These are phyloP conservation scores for Melanchra persicariae DNA, from an alignment of 2,888 invertebrate genomes.

Conservation along the genomic window DNA sequence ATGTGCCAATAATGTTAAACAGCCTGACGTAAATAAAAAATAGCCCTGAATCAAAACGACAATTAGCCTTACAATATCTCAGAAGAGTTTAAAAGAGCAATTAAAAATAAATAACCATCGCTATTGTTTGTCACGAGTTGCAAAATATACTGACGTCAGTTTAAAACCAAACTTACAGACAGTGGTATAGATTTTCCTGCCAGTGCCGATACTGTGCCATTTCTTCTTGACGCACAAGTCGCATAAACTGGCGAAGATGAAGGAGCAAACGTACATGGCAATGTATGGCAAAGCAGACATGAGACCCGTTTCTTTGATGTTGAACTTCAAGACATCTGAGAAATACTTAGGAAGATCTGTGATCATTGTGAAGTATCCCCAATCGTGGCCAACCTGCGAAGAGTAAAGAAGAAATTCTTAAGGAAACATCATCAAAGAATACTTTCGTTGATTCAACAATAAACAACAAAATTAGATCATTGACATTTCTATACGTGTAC, in stretches of 20 bases:
- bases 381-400: conserved; percentile 92
- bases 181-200: conserved; percentile 92
- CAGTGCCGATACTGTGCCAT: conserved; percentile 90
- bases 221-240: conserved; percentile 92
- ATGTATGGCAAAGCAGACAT: conserved; percentile 92
- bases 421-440: background rate
- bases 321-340: conserved; percentile 92
- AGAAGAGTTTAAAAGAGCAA: conserved; percentile 1
- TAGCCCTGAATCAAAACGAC: background rate
- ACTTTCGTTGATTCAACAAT: background rate
- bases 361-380: conserved; percentile 93
- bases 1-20: background rate
- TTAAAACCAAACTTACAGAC: conserved; percentile 86
- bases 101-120: background rate
- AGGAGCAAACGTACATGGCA: conserved; percentile 92
- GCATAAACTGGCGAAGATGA: conserved; percentile 91
- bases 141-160: conserved; percentile 2
- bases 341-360: conserved; percentile 93
- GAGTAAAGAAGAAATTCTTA: background rate
- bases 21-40: background rate
- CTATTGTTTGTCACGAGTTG: conserved; percentile 31
- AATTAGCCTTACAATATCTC: conserved; percentile 11
- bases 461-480: too few species aligned
- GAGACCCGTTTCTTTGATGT: conserved; percentile 91
- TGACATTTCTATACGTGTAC: too few species aligned